A percentile compares a stretch with the other conserved stretches of the same genome.
phyloP scores from a whole-genome alignment of 2,888 invertebrate genomes.

The Idaea dimidiata region DNA sequence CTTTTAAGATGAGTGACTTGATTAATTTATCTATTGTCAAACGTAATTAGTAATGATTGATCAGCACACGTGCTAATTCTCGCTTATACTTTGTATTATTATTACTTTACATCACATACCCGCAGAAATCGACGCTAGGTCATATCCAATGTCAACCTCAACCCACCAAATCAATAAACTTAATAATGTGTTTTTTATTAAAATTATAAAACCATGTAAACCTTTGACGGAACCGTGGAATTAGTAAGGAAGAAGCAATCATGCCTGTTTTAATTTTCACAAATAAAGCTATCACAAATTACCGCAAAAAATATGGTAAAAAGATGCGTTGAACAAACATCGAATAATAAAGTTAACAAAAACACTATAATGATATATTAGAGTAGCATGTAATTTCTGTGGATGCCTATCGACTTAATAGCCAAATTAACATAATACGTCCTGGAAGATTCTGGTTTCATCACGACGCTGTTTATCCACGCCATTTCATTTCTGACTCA shows the following conservation, averaged over 20 bases:
- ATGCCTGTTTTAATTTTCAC: slow-evolving; percentile 37
- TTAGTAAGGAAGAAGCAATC: slow-evolving; percentile 20
- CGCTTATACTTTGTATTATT: background rate
- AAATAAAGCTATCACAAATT: slow-evolving; percentile 43
- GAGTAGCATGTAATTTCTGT: slow-evolving; percentile 55
- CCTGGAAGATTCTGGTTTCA: slow-evolving; percentile 11
- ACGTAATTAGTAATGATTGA: background rate
- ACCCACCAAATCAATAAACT: no score
- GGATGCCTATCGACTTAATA: slow-evolving; percentile 58
- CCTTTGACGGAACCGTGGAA: background rate
- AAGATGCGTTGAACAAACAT: slow-evolving; percentile 53
- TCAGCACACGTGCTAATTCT: background rate
- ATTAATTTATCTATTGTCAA: background rate
- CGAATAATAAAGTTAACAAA: slow-evolving; percentile 51
- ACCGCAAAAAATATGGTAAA: slow-evolving; percentile 41
- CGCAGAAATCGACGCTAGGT: no score
- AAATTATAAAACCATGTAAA: no score
- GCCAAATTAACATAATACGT: slow-evolving; percentile 61
- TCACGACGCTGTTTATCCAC: slow-evolving; percentile 39
- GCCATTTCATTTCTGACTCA: slow-evolving; percentile 38
- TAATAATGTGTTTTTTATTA: no score
- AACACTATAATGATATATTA: slow-evolving; percentile 51
- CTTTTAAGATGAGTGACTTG: background rate
- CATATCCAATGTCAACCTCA: no score
- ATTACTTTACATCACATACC: no score